phyloP scores from a whole-genome alignment of 2,888 invertebrate genomes.

The Urechis unicinctus region DNA sequence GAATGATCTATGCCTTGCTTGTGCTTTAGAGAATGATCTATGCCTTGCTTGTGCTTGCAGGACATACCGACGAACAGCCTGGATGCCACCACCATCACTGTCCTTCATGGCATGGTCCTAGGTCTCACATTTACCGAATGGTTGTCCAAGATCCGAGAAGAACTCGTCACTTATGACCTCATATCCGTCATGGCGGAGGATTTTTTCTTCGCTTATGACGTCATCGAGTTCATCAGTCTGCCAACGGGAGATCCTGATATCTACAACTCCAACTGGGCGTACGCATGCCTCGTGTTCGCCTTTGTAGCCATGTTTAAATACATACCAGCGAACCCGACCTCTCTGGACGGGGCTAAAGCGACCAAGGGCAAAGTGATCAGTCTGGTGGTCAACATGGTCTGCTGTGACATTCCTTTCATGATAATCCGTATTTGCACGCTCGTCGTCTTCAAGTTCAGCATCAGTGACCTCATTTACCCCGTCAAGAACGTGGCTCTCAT shows the following conservation, averaged over 20 bases:
- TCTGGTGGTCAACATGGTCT: constrained; percentile 16
- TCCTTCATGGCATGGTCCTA: constrained; percentile 13
- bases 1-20: background rate
- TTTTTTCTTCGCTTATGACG: constrained; percentile 24
- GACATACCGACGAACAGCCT: background rate
- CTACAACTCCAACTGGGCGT: constrained; percentile 15
- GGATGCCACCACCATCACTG: constrained; percentile 6
- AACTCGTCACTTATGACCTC: constrained; percentile 19
- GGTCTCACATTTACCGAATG: constrained; percentile 22
- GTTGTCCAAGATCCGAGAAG: constrained; percentile 21
- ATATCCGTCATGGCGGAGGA: constrained; percentile 18
- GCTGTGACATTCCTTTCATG: constrained; percentile 18
- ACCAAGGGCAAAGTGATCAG: constrained; percentile 6
- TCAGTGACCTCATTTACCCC: constrained; percentile 18
- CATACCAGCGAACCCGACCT: constrained; percentile 12
- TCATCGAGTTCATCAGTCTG: constrained; percentile 19
- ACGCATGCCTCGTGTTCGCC: constrained; percentile 14
- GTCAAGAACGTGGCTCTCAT: constrained; percentile 20
- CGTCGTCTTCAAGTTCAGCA: constrained; percentile 9
- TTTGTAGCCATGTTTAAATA: constrained; percentile 22
- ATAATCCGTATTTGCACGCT: constrained; percentile 16
- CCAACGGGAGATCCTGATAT: constrained; percentile 5
- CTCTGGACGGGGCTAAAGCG: constrained; percentile 1
- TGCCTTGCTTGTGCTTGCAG: background rate
- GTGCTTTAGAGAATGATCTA: too few relatives aligned